A percentile compares a stretch with the other conserved stretches of the same genome.
These are phyloP conservation scores for Drosophila prosaltans DNA, from an alignment of 1,140 invertebrate genomes.

Conservation along the genomic window DNA sequence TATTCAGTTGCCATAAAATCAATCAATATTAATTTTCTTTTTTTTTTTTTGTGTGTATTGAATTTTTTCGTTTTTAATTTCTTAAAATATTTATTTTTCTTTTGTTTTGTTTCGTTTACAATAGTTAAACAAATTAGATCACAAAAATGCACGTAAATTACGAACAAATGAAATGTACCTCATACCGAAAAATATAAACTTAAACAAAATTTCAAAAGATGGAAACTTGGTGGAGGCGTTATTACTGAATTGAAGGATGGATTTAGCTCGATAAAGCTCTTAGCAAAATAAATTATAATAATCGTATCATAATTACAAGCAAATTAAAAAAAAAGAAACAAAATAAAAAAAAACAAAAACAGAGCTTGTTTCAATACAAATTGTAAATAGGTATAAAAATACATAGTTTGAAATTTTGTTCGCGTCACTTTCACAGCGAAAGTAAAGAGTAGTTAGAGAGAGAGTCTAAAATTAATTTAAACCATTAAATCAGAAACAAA, in stretches of 20 bases:
- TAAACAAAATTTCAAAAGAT: conserved; percentile 47
- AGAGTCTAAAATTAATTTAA: conserved; percentile 34
- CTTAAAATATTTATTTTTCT: conserved; percentile 59
- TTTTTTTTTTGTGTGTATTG: conserved; percentile 40
- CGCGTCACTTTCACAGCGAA: conserved; percentile 53
- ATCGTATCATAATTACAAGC: neutral
- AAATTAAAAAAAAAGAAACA: conserved; percentile 31
- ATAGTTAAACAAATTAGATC: conserved; percentile 81
- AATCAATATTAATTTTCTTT: conserved; percentile 54
- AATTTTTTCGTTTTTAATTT: conserved; percentile 38
- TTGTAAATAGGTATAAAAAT: conserved; percentile 43
- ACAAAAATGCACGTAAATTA: conserved; percentile 82
- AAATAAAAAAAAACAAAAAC: conserved; percentile 50
- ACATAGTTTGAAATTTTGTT: conserved; percentile 62
- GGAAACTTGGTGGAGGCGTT: conserved; percentile 40
- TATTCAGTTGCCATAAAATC: conserved; percentile 68
- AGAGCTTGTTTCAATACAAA: conserved; percentile 4
- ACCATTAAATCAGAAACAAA: conserved; percentile 48
- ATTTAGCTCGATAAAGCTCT: conserved; percentile 39
- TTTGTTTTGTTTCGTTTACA: conserved; percentile 66
- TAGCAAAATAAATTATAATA: conserved; percentile 47
- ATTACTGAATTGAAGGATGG: conserved; percentile 39
- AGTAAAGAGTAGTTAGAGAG: conserved; percentile 16
- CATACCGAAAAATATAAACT: conserved; percentile 50
- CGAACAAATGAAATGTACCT: conserved; percentile 65